Base-by-base conservation (phyloP, 2,888 invertebrate genomes). In the Rhynchonema sp. region DNA sequence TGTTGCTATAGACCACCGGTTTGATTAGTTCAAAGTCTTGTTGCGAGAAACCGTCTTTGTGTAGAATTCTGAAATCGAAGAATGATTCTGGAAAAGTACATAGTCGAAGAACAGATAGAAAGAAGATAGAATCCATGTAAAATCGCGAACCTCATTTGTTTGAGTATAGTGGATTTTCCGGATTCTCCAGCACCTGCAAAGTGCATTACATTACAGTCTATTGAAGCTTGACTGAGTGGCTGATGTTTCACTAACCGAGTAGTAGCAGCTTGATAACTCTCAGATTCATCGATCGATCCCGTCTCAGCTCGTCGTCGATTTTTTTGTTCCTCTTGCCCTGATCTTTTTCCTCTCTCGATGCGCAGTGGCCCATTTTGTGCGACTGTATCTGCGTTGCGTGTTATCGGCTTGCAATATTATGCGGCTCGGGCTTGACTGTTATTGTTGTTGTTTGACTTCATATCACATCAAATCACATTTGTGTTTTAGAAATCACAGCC, bases 101-200 rank as follows among this genome's bases (percentile, higher is more conserved):
- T n/a, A n/a, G n/a, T n/a, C n/a, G n/a, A n/a, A n/a, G n/a, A n/a
- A n/a, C n/a, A n/a, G n/a, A n/a, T n/a, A n/a, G n/a, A n/a, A n/a
- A n/a, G n/a, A n/a, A n/a, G n/a, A n/a, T n/a, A n/a, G n/a, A n/a
- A n/a, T n/a, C n/a, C n/a, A n/a, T n/a, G n/a, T n/a, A n/a, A n/a
- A n/a, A n/a, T n/a, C n/a, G n/a, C n/a, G n/a, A n/a, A 90, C 90
- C 92, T 92, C 94, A 98, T 96, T 82, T 96, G 94, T 83, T 96
- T 96, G 71, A 96, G 90, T 81, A 96, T 96, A 75, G 96, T 96
- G 81, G 91, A 92, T 80, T 96, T 98, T 74, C 96, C 96, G 72
- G 94, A 94, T 80, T 98, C 96, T 73, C 94, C 94, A 76, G 94
- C 94, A 79, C 96, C 96, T 71, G 61, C 54, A 67, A 63, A 53